phyloP scores from a whole-genome alignment of 2,888 invertebrate genomes.

The Vesta saturnalis region DNA sequence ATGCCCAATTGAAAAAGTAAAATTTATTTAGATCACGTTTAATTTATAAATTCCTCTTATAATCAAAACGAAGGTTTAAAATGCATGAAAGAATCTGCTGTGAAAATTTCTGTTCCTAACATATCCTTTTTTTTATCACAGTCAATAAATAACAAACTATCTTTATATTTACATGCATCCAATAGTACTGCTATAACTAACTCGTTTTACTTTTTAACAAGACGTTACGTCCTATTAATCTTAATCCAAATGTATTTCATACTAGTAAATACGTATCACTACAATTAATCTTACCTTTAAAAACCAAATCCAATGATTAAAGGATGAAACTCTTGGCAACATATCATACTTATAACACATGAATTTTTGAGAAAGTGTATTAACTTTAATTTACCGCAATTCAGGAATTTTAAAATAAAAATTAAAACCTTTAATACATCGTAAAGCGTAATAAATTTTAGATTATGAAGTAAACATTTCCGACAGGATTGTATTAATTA shows the following conservation, averaged over 20 bases:
- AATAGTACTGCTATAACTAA: neutral
- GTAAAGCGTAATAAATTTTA: neutral
- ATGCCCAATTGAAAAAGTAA: too few species aligned
- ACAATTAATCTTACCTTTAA: neutral
- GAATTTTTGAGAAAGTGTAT: neutral
- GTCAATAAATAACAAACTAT: neutral
- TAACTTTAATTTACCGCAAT: neutral
- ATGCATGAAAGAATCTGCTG: conserved; percentile 1
- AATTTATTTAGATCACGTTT: too few species aligned
- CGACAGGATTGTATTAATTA: neutral
- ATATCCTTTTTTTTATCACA: neutral
- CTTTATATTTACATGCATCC: conserved; percentile 1
- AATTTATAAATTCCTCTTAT: too few species aligned
- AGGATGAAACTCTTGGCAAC: neutral
- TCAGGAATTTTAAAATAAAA: neutral
- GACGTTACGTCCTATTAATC: neutral
- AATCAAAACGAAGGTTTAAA: too few species aligned
- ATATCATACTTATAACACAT: neutral
- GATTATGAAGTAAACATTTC: neutral
- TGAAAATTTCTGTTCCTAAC: neutral
- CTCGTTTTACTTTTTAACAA: too few species aligned
- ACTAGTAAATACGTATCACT: neutral
- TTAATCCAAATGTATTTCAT: conserved; percentile 1
- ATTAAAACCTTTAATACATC: neutral
- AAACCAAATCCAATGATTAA: neutral